Base-by-base conservation (phyloP, 2,888 invertebrate species). In the Campoplex nolae region DNA sequence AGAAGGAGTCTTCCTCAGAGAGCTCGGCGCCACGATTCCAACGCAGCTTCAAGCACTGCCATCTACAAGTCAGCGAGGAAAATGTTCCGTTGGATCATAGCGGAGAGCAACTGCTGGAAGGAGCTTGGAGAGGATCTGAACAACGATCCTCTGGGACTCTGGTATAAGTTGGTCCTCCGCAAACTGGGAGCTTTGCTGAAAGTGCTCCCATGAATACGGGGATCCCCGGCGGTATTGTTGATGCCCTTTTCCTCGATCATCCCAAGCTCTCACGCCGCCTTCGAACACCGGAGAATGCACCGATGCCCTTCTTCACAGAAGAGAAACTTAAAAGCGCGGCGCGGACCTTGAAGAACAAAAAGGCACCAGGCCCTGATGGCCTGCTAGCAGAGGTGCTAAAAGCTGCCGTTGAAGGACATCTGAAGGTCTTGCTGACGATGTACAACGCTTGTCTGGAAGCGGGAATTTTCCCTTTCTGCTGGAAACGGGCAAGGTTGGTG, bases 351-450 rank as follows among this genome's bases (percentile, higher is more conserved):
- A 83, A 79, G 38, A 65, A 62, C 42, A 79, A 54, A 65, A 86
- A 84, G 78, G 77, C 77, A 23, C 86, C 82, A 54, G 84, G 88
- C 28, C 83, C 84, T 1, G 84, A 88, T 58, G 82, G 79, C n/a
- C 74, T 88, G n/a, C 84, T 77, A 51, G 38, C 78, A 13, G 83
- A 85, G 75, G 77, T 76, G n/a, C 45, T 87, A 2, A 83, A 85
- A 54, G 71, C 70, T 11, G 56, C 73, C 16, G 74, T 58, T 35
- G 13, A 71, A 48, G 38, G 51, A 35, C 58, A 76, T 32, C 80
- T 79, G 23, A 54, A 32, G 48, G 18, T 84, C 18, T 54, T 89
- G 48, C 84, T 88, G 83, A 73, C 82, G 88, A 38, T 38, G 38
- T 6, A 38, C 4, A 38, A 38, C 38, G 6, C 38, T 38, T 38